These are phyloP conservation scores for Xenopus petersii DNA, from an alignment of 2,797 vertebrate species.

Conservation along the genomic window DNA sequence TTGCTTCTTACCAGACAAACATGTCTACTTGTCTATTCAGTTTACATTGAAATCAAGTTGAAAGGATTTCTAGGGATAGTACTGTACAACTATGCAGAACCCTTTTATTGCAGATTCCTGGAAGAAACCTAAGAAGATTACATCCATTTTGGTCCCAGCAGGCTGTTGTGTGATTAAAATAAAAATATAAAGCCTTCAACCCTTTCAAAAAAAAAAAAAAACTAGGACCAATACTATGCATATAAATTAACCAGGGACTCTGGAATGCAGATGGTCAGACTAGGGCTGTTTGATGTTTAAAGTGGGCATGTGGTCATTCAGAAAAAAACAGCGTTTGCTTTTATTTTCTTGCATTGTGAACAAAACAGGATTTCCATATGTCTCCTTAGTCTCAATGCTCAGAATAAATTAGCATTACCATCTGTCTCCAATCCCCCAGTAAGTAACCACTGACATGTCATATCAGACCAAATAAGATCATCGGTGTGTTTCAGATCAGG, in stretches of 20 bases:
- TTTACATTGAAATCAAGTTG: slow-evolving; percentile 36
- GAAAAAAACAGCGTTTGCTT: no score
- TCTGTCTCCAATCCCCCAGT: no score
- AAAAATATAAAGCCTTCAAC: slow-evolving; percentile 7
- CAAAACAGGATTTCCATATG: no score
- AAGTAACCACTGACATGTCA: no score
- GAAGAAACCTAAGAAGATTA: slow-evolving; percentile 40
- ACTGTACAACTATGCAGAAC: slow-evolving; percentile 25
- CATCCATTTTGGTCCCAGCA: slow-evolving; percentile 25
- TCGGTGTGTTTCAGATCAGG: no score
- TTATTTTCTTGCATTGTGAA: no score
- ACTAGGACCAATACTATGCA: neutral
- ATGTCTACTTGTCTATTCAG: slow-evolving; percentile 26
- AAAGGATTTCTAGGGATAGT: slow-evolving; percentile 44
- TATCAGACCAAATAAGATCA: no score
- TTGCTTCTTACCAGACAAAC: slow-evolving; percentile 30
- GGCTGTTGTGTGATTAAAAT: slow-evolving; percentile 23
- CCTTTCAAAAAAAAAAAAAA: neutral
- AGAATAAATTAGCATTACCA: no score
- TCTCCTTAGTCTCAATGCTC: no score
- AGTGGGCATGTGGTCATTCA: no score
- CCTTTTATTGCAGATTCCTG: slow-evolving; percentile 29
- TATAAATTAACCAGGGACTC: neutral
- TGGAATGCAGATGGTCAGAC: neutral
- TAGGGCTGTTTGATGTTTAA: no score